Base-by-base conservation (phyloP, 1,140 invertebrate species). In the Formica exsecta region DNA sequence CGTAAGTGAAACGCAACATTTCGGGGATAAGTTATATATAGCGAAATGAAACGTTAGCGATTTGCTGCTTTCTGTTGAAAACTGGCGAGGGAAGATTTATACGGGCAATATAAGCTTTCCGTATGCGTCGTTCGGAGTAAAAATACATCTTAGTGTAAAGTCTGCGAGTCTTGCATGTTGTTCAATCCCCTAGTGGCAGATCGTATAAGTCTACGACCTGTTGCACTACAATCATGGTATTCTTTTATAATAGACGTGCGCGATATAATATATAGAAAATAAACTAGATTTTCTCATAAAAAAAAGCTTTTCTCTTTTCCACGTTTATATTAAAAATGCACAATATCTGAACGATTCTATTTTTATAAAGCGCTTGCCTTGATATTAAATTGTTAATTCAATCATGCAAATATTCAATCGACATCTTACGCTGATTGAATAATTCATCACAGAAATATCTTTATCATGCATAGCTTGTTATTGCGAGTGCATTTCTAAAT, bases 121-220 rank as follows among this genome's bases (percentile, higher is more conserved):
- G 51, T 41, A 13, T 51, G 16, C 48, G 11, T 29, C 38, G 59
- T 61, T 61, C 16, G 6, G 25, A 29, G 13, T 57, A 62, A 74
- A 74, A 74, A 74, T 83, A 9, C 29, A 2, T 83, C 54, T 83
- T 83, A 73, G 48, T 83, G 16, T 54, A 36, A 73, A 83, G 38
- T 29, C 22, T 9, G 57, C 57, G 13, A 61, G 25, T 7, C 38
- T 61, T 25, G 79, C 68, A 44, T 74, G 68, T 83, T 83, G 11
- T 41, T 83, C 79, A 70, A 83, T 62, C 41, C 68, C 25, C 54
- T 22, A n/a, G 68, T 62, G 68, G 68, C 66, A 36, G 68, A 62
- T 83, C 68, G 25, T 73, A 41, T 44, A n/a, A 19, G 79, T 73
- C 68, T 81, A 38, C 68, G 79, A 83, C 79, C 79, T 83, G 79